A percentile compares a stretch with the other conserved stretches of the same genome.
phyloP scores from a whole-genome alignment of 2,113 vertebrate genomes.

The Prunella himalayana region DNA sequence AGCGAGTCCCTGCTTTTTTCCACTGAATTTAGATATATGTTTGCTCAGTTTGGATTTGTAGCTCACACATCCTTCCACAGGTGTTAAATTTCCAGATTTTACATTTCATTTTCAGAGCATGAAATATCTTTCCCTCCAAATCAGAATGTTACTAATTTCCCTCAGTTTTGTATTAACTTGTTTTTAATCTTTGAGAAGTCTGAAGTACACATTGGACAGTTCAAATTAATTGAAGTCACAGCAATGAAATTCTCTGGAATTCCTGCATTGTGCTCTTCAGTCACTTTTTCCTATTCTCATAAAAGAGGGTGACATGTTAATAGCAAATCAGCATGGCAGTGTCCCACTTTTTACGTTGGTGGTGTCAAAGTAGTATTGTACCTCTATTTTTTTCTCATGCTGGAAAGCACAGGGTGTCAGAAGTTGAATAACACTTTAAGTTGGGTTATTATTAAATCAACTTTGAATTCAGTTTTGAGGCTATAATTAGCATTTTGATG shows the following conservation, averaged over 20 bases:
- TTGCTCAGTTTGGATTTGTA: neutral
- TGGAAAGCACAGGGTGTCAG: neutral
- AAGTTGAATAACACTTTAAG: neutral
- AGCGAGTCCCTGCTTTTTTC: neutral
- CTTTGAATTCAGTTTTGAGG: neutral
- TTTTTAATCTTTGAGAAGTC: neutral
- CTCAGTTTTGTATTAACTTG: neutral
- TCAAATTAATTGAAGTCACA: neutral
- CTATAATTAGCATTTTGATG: neutral
- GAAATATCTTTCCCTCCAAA: neutral
- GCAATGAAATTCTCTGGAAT: neutral
- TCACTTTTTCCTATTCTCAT: neutral
- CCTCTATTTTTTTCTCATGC: neutral
- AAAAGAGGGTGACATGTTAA: neutral
- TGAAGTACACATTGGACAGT: neutral
- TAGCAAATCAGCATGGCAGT: neutral
- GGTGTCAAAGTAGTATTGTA: neutral
- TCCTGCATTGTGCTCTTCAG: neutral
- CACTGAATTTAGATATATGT: neutral
- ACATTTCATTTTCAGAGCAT: neutral
- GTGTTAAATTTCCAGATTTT: neutral
- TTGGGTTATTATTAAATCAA: neutral
- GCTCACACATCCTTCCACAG: neutral
- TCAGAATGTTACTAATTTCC: neutral
- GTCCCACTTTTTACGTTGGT: neutral